Base-by-base conservation (phyloP, 2,888 invertebrate species). In the Eledona agricola region DNA sequence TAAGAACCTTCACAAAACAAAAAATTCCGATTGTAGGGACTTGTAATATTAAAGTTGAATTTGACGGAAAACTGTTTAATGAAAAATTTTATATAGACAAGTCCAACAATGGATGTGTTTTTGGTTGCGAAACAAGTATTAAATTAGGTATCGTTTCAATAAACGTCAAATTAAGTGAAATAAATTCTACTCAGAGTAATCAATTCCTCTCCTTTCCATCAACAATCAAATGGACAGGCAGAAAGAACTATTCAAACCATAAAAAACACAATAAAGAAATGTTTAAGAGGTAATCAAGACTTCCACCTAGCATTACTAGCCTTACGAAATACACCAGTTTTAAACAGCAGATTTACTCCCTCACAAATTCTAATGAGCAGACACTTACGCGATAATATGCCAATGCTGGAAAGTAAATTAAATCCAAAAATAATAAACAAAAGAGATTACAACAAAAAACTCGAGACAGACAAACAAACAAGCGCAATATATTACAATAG, bases 241-340 rank as follows among this genome's bases (percentile, higher is more conserved):
- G 47, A 55, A 32, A 29, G 55, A 25, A 29, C 40, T 1, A 46
- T 55, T 10, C 55, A 55, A 34, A 52, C 55, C 3, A 29, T 51
- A 3, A 55, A 55, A 47, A 55, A 55, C 20, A n/a, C 40, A 3
- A 20, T 52, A 9, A 42, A 29, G 20, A 55, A 55, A 47, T 10
- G 15, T 7, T 4, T 32, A 12, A 42, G 31, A 53, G 31, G 13
- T 11, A 12, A 20, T 25, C 6, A 16, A 43, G 28, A 40, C 11
- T 25, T 32, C 1, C 0, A 42, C 26, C 19, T 34, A 6, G 51
- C 51, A n/a, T 9, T 47, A 7, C 29, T 37, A 7, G 25, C 20
- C 4, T 20, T 6, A 3, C 9, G 42, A 10, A 51, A 51, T 29
- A 35, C 51, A 4, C 35, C 51, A 3, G 20, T 51, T 35, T 7